Percentiles rank a stretch among this genome's conserved stretches.
These are phyloP conservation scores for Globodera rostochiensis DNA, from an alignment of 1,140 invertebrate genomes.

Conservation along the genomic window DNA sequence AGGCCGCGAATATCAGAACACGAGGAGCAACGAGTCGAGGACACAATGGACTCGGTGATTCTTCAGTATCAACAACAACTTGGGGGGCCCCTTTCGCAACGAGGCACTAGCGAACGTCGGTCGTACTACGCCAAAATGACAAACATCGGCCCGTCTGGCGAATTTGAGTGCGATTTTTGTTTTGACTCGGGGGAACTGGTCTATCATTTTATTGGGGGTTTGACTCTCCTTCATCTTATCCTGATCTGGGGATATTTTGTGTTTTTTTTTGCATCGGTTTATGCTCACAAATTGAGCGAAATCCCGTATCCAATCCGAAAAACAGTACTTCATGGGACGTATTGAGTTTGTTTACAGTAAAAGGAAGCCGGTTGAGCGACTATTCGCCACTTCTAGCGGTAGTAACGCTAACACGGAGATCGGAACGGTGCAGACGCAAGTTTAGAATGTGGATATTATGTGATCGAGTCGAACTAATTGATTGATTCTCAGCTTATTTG, in stretches of 20 bases:
- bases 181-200: background rate
- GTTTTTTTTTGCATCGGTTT: too few relatives aligned
- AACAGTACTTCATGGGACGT: background rate
- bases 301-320: conserved; percentile 6
- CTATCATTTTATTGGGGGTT: background rate
- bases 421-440: background rate
- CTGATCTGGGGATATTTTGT: conserved; percentile 4
- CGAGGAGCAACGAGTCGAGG: conserved; percentile 17
- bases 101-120: conserved; percentile 35
- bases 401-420: background rate
- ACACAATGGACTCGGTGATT: background rate
- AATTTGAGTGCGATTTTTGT: conserved; percentile 35
- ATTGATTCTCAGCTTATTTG: background rate
- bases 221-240: too few relatives aligned
- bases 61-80: conserved; percentile 22
- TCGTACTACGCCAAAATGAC: conserved; percentile 42
- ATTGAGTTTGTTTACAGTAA: conserved; percentile 28
- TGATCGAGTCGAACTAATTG: background rate
- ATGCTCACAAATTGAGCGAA: background rate
- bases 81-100: conserved; percentile 32
- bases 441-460: background rate
- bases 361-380: conserved; percentile 45
- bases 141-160: conserved; percentile 20
- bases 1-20: conserved; percentile 16
- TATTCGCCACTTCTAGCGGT: conserved; percentile 31